Evolutionary conservation across 2,888 invertebrate species (phyloP).

Genomic region (Pristionchus japonicus): DNA sequence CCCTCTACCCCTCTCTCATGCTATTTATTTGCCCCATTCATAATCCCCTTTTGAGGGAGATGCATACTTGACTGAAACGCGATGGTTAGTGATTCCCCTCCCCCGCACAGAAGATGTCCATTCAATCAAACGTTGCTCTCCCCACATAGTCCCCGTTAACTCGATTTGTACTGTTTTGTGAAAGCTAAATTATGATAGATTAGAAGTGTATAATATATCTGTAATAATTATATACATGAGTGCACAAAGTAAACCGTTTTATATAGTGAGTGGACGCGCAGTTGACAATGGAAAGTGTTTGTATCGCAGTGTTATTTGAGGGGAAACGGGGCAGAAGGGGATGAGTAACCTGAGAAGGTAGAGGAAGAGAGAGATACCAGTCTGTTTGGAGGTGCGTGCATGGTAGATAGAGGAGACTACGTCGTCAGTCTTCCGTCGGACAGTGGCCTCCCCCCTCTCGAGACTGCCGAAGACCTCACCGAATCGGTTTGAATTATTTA

Average conservation of each 20-base stretch:
- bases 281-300: not conserved
- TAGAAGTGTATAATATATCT: conserved; percentile 32
- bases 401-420: conserved; percentile 19
- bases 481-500: conserved; percentile 14
- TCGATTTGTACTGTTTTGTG: conserved; percentile 8
- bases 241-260: conserved; percentile 44
- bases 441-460: conserved; percentile 14
- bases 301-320: conserved; percentile 20
- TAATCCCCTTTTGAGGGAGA: conserved; percentile 34
- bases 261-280: not conserved
- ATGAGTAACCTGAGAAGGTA: no score
- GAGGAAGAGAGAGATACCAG: no score
- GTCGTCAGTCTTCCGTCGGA: no score
- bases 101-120: not conserved
- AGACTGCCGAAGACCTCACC: conserved; percentile 14
- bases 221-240: conserved; percentile 37
- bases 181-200: conserved; percentile 43
- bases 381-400: conserved; percentile 30
- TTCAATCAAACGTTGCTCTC: conserved; percentile 28
- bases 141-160: conserved; percentile 11
- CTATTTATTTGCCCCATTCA: conserved; percentile 27
- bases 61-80: conserved; percentile 20
- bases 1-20: not conserved
- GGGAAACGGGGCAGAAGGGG: not conserved
- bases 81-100: conserved; percentile 13